A percentile compares a stretch with the other conserved stretches of the same genome.
Evolutionary conservation across 2,888 invertebrate species (phyloP).

Genomic region (Podotricha telesiphe): DNA sequence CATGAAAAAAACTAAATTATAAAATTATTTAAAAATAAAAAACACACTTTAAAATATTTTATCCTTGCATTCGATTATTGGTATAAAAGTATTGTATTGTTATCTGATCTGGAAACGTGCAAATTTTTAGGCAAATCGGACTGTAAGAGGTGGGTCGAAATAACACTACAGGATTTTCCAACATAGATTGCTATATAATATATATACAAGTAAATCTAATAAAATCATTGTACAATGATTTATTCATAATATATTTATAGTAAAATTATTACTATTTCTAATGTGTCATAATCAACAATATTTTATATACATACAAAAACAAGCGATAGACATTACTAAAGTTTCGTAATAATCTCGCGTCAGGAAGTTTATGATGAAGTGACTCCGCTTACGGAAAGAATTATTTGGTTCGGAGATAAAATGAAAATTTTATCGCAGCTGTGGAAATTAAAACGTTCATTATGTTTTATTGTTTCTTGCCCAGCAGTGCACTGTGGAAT

Average conservation of each 20-base stretch:
- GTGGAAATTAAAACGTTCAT: constrained; percentile 28
- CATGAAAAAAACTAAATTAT: too few relatives aligned
- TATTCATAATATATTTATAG: neutral
- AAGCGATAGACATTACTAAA: constrained; percentile 31
- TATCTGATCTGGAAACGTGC: too few relatives aligned
- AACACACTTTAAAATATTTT: too few relatives aligned
- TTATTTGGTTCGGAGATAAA: constrained; percentile 34
- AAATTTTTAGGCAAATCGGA: too few relatives aligned
- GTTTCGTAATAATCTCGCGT: constrained; percentile 35
- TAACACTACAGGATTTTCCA: too few relatives aligned
- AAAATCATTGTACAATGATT: neutral
- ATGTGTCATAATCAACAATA: neutral
- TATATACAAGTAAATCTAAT: too few relatives aligned
- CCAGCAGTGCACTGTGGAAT: constrained; percentile 9
- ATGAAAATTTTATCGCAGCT: constrained; percentile 30
- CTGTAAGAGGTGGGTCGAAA: too few relatives aligned
- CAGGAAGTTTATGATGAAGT: constrained; percentile 38
- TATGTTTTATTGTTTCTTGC: constrained; percentile 21
- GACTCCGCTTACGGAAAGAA: constrained; percentile 35
- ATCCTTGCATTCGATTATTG: too few relatives aligned
- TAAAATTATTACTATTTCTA: neutral
- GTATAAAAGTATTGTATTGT: too few relatives aligned
- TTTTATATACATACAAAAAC: constrained; percentile 17
- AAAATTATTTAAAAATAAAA: too few relatives aligned
- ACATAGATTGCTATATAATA: too few relatives aligned